Percentiles rank a stretch among this genome's conserved stretches.
Evolutionary conservation across 2,888 invertebrate genomes (phyloP).

Genomic region (Orthosia cruda): DNA sequence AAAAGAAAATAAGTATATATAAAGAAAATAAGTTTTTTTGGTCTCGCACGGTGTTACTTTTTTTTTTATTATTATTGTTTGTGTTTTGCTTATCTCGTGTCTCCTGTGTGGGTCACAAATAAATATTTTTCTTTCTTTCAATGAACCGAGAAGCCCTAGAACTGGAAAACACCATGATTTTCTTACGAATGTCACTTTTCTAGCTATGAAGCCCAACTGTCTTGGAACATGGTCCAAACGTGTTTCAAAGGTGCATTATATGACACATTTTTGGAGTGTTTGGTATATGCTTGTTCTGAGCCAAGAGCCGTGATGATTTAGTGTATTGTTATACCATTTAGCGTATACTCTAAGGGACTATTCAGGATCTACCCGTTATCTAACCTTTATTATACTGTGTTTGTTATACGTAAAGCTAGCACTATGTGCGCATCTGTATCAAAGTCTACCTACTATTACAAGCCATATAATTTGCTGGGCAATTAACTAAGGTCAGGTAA

Average conservation of each 20-base stretch:
- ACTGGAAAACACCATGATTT: neutral
- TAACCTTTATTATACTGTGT: neutral
- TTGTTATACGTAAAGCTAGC: constrained; percentile 13
- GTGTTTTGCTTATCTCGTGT: too few relatives aligned
- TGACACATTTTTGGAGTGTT: neutral
- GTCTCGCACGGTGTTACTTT: too few relatives aligned
- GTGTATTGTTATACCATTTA: constrained; percentile 21
- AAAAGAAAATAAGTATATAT: too few relatives aligned
- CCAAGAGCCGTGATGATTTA: constrained; percentile 7
- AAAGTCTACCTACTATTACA: constrained; percentile 22
- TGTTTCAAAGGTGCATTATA: neutral
- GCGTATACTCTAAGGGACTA: constrained; percentile 12
- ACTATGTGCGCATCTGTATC: constrained; percentile 37
- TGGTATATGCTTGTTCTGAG: constrained; percentile 1
- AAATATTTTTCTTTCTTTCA: too few relatives aligned
- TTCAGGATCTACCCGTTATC: neutral
- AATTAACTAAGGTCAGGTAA: constrained; percentile 16
- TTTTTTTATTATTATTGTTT: too few relatives aligned
- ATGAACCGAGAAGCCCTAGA: neutral
- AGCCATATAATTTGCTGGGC: constrained; percentile 32
- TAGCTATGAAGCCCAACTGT: neutral
- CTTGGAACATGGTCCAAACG: neutral
- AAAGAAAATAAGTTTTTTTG: too few relatives aligned
- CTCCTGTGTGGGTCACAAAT: too few relatives aligned
- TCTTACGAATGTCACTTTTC: neutral